Base-by-base conservation (phyloP, 2,797 vertebrate genomes). In the Diplodus sargus region DNA sequence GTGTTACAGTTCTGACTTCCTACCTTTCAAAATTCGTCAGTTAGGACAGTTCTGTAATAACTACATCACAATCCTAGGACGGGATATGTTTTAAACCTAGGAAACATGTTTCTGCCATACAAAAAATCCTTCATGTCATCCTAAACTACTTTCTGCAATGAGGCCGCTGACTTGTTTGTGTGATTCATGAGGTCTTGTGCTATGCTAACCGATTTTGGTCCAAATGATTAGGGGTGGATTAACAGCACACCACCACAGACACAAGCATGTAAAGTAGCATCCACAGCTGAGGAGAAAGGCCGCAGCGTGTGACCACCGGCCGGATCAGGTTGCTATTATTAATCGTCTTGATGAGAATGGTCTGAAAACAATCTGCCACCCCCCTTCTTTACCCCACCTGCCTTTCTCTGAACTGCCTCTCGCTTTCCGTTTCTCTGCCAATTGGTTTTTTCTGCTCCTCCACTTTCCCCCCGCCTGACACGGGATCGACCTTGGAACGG, bases 311-410 rank as follows among this genome's bases (percentile, higher is more conserved):
- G 90, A 90, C 80, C 74, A 34, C 51, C 17, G 61, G 39, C n/a
- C 53, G 74, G 79, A 84, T 92, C 79, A 68, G 56, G 70, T 76
- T 78, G 49, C 90, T 90, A 85, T 90, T 89, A 84, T 87, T 89
- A 85, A 67, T 83, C 18, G n/a, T 81, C 51, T 75, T 76, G 54
- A 88, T 79, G 84, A 85, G 78, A 83, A 63, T 22, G 72, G 23
- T 47, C 74, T 75, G 51, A 83, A 39, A 69, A 74, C 63, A 65
- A 59, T 54, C 74, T 28, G 30, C 23, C 53, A 53, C 68, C 34
- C 17, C 30, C 13, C 34, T 60, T 13, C 22, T 28, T 39, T 18
- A 45, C 18, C 61, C 48, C 60, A 69, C 47, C 85, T 81, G 66
- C 60, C 60, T n/a, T 53, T 77, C 68, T 69, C 59, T 83, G 71